Conservation (phyloP, 1,140 invertebrate species). For the Pectinophora gossypiella region DNA sequence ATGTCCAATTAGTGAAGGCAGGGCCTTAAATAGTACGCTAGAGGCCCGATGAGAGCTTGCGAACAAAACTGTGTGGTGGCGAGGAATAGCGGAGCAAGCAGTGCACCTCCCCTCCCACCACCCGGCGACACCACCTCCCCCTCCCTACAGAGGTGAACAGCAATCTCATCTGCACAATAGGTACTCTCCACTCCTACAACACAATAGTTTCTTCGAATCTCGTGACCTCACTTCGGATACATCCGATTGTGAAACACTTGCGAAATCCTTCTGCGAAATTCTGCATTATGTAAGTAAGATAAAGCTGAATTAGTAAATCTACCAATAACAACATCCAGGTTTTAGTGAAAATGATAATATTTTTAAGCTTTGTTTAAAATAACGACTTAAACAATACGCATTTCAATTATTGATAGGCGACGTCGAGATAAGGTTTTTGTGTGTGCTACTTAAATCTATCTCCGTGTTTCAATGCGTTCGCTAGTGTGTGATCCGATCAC, state of each 20-base stretch:
- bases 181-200: neutral
- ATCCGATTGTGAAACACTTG: too few relatives aligned
- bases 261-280: too few relatives aligned
- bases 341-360: too few relatives aligned
- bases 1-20: conserved; percentile 52
- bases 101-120: conserved; percentile 13
- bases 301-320: too few relatives aligned
- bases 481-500: conserved; percentile 65
- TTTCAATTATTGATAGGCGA: conserved; percentile 31
- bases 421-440: conserved; percentile 39
- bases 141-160: conserved; percentile 36
- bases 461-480: conserved; percentile 54
- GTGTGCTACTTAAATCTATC: conserved; percentile 55
- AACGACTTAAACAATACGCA: neutral
- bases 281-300: too few relatives aligned
- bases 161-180: conserved; percentile 41
- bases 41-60: conserved; percentile 40
- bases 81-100: conserved; percentile 36
- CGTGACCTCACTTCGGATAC: too few relatives aligned
- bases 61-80: conserved; percentile 55
- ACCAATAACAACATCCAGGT: too few relatives aligned
- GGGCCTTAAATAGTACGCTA: conserved; percentile 40
- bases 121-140: too few relatives aligned
- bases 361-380: neutral
- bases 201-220: conserved; percentile 1